These are phyloP conservation scores for Leptinotarsa undecemlineata DNA, from an alignment of 1,140 invertebrate species.

Conservation along the genomic window DNA sequence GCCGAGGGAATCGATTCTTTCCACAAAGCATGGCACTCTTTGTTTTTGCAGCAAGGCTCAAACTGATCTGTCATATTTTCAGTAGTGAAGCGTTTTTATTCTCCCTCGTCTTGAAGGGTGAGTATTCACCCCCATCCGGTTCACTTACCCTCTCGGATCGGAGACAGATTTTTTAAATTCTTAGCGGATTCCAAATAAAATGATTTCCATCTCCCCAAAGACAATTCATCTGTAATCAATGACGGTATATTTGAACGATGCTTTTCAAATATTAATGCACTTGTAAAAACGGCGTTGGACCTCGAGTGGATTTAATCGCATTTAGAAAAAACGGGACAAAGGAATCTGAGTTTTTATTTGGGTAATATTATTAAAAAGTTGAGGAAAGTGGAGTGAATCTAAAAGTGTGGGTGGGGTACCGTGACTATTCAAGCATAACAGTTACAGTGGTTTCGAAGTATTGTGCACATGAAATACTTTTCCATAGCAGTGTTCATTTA, in stretches of 20 bases:
- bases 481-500: too few relatives aligned
- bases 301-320: conserved; percentile 18
- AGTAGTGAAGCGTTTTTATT: conserved; percentile 26
- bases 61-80: conserved; percentile 25
- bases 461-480: too few relatives aligned
- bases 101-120: conserved; percentile 20
- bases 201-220: conserved; percentile 44
- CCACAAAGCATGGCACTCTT: background rate
- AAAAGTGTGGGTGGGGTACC: background rate
- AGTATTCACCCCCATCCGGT: conserved; percentile 27
- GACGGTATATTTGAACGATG: conserved; percentile 40
- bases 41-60: background rate
- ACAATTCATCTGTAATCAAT: conserved; percentile 50
- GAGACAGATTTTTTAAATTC: conserved; percentile 52
- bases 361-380: background rate
- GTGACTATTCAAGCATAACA: too few relatives aligned
- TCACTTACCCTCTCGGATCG: conserved; percentile 43
- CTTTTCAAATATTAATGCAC: conserved; percentile 41
- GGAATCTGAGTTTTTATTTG: background rate
- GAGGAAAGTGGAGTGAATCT: background rate
- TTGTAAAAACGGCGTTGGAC: conserved; percentile 32
- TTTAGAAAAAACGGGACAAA: conserved; percentile 1
- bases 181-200: conserved; percentile 40
- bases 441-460: too few relatives aligned
- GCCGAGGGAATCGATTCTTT: background rate